Conservation (phyloP, 2,113 vertebrate genomes). For the Toxostoma redivivum region DNA sequence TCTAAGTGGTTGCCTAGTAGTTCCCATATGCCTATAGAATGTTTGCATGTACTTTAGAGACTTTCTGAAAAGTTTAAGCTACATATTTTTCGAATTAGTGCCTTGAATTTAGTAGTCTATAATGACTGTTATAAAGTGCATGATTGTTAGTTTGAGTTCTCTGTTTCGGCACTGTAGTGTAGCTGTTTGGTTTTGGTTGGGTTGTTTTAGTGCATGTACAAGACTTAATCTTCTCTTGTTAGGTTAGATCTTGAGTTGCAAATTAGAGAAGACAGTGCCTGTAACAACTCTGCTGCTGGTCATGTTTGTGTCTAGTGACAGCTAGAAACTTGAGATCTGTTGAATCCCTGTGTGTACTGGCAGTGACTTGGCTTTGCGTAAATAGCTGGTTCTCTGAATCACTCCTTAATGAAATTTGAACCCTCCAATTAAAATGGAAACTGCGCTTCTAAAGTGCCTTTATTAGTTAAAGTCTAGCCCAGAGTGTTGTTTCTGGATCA, state of each 20-base stretch:
- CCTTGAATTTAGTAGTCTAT: background rate
- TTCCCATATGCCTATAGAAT: background rate
- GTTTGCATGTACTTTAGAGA: background rate
- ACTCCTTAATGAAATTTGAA: background rate
- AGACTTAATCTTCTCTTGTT: background rate
- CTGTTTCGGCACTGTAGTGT: fast-evolving
- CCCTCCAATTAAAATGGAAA: background rate
- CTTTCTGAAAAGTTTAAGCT: background rate
- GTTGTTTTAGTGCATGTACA: background rate
- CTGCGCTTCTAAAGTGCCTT: background rate
- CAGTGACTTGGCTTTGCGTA: background rate
- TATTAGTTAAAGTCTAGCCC: background rate
- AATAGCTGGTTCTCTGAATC: background rate
- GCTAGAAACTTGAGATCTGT: slow-evolving; percentile 42
- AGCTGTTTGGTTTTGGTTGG: background rate
- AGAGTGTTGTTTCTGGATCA: background rate
- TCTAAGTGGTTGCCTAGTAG: background rate
- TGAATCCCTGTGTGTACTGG: background rate
- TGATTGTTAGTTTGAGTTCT: background rate
- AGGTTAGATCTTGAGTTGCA: background rate
- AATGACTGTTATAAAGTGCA: background rate
- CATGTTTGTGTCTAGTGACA: background rate
- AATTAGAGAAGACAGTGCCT: background rate
- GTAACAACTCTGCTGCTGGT: background rate
- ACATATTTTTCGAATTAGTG: background rate